phyloP scores from a whole-genome alignment of 1,140 invertebrate genomes.

The Aphelenchoides besseyi region DNA sequence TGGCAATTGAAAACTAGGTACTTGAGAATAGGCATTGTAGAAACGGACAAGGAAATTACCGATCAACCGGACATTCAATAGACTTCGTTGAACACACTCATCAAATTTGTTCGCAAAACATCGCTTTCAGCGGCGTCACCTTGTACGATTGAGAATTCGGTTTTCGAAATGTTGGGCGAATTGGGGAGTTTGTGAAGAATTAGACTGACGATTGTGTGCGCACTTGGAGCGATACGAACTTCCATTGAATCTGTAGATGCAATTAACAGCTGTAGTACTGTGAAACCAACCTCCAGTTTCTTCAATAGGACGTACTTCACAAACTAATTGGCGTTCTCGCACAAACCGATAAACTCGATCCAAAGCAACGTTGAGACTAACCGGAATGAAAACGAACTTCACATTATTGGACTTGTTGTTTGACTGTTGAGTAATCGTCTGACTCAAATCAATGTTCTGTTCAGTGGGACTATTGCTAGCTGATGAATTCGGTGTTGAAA shows the following conservation, averaged over 20 bases:
- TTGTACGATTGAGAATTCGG: slow-evolving; percentile 39
- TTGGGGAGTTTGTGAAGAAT: slow-evolving; percentile 33
- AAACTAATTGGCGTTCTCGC: slow-evolving; percentile 11
- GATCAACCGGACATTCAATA: slow-evolving; percentile 29
- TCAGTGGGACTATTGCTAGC: slow-evolving; percentile 5
- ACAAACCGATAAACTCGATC: slow-evolving; percentile 45
- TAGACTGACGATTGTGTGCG: slow-evolving; percentile 38
- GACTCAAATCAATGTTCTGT: background rate
- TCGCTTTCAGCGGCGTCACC: slow-evolving; percentile 37
- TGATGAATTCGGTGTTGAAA: slow-evolving; percentile 34
- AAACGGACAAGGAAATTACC: slow-evolving; percentile 8
- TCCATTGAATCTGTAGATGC: slow-evolving; percentile 37
- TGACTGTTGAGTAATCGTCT: background rate
- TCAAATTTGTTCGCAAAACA: slow-evolving; percentile 22
- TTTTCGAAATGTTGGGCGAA: slow-evolving; percentile 51
- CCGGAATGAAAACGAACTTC: slow-evolving; percentile 49
- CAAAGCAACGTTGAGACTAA: slow-evolving; percentile 35
- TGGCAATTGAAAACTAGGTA: background rate
- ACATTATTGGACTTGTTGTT: slow-evolving; percentile 17
- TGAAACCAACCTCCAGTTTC: slow-evolving; percentile 2
- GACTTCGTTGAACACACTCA: slow-evolving; percentile 46
- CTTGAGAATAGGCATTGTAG: background rate
- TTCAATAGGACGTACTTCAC: slow-evolving; percentile 38
- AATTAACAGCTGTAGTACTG: no score
- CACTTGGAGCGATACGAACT: slow-evolving; percentile 35